Evolutionary conservation across 1,140 invertebrate species (phyloP).

Genomic region (Microplitis demolitor): DNA sequence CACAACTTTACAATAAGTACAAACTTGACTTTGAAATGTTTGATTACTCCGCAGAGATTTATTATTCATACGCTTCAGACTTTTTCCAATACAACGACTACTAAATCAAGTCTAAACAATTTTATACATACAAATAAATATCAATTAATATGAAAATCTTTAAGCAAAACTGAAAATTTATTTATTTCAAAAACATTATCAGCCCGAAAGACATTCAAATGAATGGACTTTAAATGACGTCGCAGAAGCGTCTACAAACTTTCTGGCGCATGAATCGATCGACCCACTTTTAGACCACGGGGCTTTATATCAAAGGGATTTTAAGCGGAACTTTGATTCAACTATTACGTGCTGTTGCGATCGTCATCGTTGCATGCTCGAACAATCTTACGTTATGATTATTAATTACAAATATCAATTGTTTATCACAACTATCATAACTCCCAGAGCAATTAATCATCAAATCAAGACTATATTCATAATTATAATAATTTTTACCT

Average conservation of each 20-base stretch:
- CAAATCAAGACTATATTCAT: not conserved
- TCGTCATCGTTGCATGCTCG: slow-evolving; percentile 25
- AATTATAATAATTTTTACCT: slow-evolving; percentile 51
- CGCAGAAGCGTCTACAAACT: slow-evolving; percentile 17
- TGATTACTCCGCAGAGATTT: slow-evolving; percentile 57
- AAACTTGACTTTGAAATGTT: slow-evolving; percentile 65
- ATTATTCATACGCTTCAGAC: slow-evolving; percentile 44
- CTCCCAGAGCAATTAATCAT: no score
- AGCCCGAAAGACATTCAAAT: slow-evolving; percentile 16
- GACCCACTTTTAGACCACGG: slow-evolving; percentile 41
- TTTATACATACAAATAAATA: not conserved
- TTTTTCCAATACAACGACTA: not conserved
- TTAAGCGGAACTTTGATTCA: slow-evolving; percentile 30
- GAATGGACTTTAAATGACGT: slow-evolving; percentile 28
- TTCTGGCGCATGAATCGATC: slow-evolving; percentile 41
- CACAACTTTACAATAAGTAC: slow-evolving; percentile 61
- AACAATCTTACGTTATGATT: not conserved
- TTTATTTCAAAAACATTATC: not conserved
- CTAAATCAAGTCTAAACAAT: not conserved
- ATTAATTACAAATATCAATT: not conserved
- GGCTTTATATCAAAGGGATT: slow-evolving; percentile 32
- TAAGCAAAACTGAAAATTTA: not conserved
- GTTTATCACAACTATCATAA: no score
- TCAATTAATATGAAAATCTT: not conserved
- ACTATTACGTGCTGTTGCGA: slow-evolving; percentile 26